Evolutionary conservation across 1,140 invertebrate genomes (phyloP).

Genomic region (Musca vetustissima): DNA sequence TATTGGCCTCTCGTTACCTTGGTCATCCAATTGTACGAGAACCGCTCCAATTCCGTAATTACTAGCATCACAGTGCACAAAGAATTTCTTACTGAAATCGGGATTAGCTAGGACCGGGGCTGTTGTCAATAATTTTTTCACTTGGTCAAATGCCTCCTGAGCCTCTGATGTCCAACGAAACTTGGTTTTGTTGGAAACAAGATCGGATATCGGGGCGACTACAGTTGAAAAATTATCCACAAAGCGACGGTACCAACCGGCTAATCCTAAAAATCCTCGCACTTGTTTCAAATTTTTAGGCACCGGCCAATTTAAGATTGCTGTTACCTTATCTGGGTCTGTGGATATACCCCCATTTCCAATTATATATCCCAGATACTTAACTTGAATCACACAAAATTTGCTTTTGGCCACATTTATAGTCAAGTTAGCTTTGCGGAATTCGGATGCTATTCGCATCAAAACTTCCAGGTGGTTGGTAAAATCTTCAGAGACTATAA

Average conservation of each 20-base stretch:
- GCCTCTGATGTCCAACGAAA: slow-evolving; percentile 16
- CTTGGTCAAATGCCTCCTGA: not conserved
- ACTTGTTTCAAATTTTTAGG: slow-evolving; percentile 35
- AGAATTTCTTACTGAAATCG: slow-evolving; percentile 26
- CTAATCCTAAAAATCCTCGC: slow-evolving; percentile 26
- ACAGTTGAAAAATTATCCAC: slow-evolving; percentile 50
- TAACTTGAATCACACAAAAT: slow-evolving; percentile 16
- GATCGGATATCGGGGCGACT: slow-evolving; percentile 25
- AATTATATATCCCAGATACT: slow-evolving; percentile 25
- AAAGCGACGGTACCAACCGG: no score
- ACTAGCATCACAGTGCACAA: no score
- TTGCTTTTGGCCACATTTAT: slow-evolving; percentile 56
- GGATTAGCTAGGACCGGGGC: slow-evolving; percentile 39
- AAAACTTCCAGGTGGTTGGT: slow-evolving; percentile 55
- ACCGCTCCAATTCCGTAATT: no score
- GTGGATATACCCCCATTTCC: slow-evolving; percentile 30
- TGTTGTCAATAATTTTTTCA: slow-evolving; percentile 11
- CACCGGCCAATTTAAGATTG: no score
- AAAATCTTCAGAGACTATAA: slow-evolving; percentile 13
- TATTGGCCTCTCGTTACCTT: no score
- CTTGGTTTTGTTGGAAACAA: slow-evolving; percentile 5
- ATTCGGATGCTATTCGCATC: slow-evolving; percentile 42
- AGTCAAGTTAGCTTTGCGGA: slow-evolving; percentile 53
- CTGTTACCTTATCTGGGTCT: slow-evolving; percentile 36
- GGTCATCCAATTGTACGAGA: no score